Evolutionary conservation across 2,113 vertebrate species (phyloP), one percentile per base, ranked within the genome.

Genomic region (Panthera uncia): DNA sequence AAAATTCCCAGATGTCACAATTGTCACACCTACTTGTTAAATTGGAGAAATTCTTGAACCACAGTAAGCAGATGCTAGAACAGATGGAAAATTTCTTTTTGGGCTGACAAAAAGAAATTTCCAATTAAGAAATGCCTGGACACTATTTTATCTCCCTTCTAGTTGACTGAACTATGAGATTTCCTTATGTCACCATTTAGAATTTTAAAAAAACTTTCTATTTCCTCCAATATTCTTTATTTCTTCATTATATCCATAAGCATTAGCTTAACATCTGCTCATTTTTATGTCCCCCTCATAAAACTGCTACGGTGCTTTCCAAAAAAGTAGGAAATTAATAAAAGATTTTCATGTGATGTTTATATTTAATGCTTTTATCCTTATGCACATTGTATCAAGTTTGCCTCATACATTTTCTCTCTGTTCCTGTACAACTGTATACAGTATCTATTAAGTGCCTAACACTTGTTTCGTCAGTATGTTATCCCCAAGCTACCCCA

Each of bases 21-120:
- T 85, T 96, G 96, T 98, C 96, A 98, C n/a, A 80, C 87, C 97
- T 96, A 97, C 92, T 98, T 98, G 95, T 96, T 98, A 97, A 97
- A 98, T 86, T 97, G 87, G 92, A 94, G 98, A 97, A 91, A 98
- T 98, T 98, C 80, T 97, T 98, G 95, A 98, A 98, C 95, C 97
- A 97, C 98, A 96, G 7, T 95, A 97, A 99, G 89, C 98, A 98
- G 98, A 98, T 98, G 98, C 98, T 98, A 76, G 96, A 98, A 98
- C 98, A 98, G 98, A 99, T 98, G 98, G 98, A 98, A 96, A 98
- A 92, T 98, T 98, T 98, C 98, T 98, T 98, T 96, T 86, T 71
- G 89, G 97, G 95, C 95, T 97, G 55, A 98, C 94, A 97, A 94
- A 95, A 93, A 80, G 98, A 98, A 97, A 98, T 95, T 98, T 98